These are phyloP conservation scores for Bombus vancouverensis DNA, from an alignment of 1,140 invertebrate species.

Conservation along the genomic window DNA sequence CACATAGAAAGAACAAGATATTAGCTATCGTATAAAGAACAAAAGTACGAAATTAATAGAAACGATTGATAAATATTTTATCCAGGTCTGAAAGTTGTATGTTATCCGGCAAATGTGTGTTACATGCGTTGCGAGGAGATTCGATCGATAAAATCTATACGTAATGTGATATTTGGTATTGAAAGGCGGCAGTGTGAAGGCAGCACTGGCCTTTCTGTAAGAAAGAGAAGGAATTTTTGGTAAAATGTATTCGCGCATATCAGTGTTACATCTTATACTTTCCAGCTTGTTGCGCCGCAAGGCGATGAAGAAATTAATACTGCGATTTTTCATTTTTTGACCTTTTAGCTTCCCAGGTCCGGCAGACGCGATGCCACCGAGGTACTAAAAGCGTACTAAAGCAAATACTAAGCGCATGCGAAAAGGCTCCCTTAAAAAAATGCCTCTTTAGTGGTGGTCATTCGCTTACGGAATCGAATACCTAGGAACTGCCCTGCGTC, in stretches of 20 bases:
- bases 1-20: not conserved
- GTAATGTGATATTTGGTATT: slow-evolving; percentile 1
- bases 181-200: slow-evolving; percentile 15
- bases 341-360: slow-evolving; percentile 84
- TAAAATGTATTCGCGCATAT: slow-evolving; percentile 51
- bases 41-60: not conserved
- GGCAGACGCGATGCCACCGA: slow-evolving; percentile 82
- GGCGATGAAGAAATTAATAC: slow-evolving; percentile 75
- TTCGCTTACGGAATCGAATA: slow-evolving; percentile 66
- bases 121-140: slow-evolving; percentile 57
- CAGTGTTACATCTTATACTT: slow-evolving; percentile 82
- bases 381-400: slow-evolving; percentile 80
- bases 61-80: not conserved
- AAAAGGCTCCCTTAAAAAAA: slow-evolving; percentile 63
- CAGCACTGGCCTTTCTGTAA: not conserved
- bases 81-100: slow-evolving; percentile 57
- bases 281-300: slow-evolving; percentile 63
- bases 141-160: slow-evolving; percentile 5
- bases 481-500: slow-evolving; percentile 67
- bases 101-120: slow-evolving; percentile 52
- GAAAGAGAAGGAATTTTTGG: not conserved
- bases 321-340: slow-evolving; percentile 82
- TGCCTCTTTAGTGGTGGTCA: slow-evolving; percentile 64
- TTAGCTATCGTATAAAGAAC: not conserved
- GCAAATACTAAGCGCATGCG: slow-evolving; percentile 66